These are phyloP conservation scores for Epizoanthus rinbou DNA, from an alignment of 92 coral and sea anemone genomes.

Conservation along the genomic window DNA sequence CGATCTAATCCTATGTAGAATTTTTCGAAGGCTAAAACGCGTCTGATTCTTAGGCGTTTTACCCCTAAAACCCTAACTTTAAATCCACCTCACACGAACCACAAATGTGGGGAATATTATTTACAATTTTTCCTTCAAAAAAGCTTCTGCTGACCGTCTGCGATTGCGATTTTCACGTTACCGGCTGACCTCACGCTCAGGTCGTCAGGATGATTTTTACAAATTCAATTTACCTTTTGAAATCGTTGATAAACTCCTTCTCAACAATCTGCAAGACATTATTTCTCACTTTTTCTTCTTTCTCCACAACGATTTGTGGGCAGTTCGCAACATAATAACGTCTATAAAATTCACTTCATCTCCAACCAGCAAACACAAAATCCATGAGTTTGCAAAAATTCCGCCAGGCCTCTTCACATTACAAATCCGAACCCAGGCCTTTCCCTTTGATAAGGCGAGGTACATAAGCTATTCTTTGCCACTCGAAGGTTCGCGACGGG, in stretches of 20 bases:
- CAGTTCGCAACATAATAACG: slow-evolving; percentile 20
- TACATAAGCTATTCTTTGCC: not conserved
- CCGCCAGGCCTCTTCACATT: not conserved
- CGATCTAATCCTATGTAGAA: too few species aligned
- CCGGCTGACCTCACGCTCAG: not conserved
- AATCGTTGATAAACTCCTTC: slow-evolving; percentile 68
- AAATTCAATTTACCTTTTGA: slow-evolving; percentile 49
- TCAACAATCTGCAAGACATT: slow-evolving; percentile 52
- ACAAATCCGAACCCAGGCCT: not conserved
- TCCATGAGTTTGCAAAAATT: not conserved
- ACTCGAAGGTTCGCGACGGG: too few species aligned
- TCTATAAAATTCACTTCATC: not conserved
- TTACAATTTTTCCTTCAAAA: too few species aligned
- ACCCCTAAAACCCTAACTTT: too few species aligned
- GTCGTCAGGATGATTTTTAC: too few species aligned
- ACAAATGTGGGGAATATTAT: too few species aligned
- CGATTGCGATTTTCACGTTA: too few species aligned
- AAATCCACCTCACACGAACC: too few species aligned
- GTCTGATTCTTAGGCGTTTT: too few species aligned
- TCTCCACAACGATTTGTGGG: slow-evolving; percentile 64
- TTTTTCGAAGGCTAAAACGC: too few species aligned
- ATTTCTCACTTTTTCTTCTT: slow-evolving; percentile 64
- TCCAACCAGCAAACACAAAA: not conserved
- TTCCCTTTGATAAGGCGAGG: slow-evolving; percentile 6
- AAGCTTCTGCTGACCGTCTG: too few species aligned